phyloP scores from a whole-genome alignment of 1,140 invertebrate species.

The Mylabris phalerata region DNA sequence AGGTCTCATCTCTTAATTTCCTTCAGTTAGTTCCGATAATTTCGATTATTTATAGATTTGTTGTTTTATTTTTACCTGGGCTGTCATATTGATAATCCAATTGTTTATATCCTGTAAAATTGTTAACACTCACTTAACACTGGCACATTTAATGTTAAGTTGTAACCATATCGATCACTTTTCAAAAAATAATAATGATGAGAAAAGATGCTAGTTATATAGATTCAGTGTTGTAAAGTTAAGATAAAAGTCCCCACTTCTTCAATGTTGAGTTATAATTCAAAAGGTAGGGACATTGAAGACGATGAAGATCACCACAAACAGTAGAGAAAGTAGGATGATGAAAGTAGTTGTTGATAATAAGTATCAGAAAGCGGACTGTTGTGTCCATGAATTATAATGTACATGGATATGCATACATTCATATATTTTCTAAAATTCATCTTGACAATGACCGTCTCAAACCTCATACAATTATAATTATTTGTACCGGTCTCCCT shows the following conservation, averaged over 20 bases:
- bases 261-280: slow-evolving; percentile 14
- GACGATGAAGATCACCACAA: slow-evolving; percentile 22
- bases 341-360: slow-evolving; percentile 36
- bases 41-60: too few relatives aligned
- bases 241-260: slow-evolving; percentile 25
- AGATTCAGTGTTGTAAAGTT: slow-evolving; percentile 29
- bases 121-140: slow-evolving; percentile 21
- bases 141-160: slow-evolving; percentile 17
- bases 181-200: slow-evolving; percentile 29
- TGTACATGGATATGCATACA: slow-evolving; percentile 5
- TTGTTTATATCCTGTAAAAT: slow-evolving; percentile 21
- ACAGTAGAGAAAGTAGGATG: slow-evolving; percentile 38
- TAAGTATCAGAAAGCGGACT: slow-evolving; percentile 33
- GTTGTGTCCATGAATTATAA: slow-evolving; percentile 32
- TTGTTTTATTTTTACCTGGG: slow-evolving; percentile 24
- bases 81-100: slow-evolving; percentile 27
- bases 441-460: neutral
- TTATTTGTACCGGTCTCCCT: neutral
- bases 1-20: slow-evolving; percentile 8
- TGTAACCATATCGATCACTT: slow-evolving; percentile 22
- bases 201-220: slow-evolving; percentile 30
- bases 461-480: neutral
- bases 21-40: slow-evolving; percentile 8
- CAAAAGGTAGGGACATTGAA: slow-evolving; percentile 30
- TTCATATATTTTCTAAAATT: slow-evolving; percentile 5